Conservation (phyloP, 2,888 invertebrate species). For the Clanis bilineata region DNA sequence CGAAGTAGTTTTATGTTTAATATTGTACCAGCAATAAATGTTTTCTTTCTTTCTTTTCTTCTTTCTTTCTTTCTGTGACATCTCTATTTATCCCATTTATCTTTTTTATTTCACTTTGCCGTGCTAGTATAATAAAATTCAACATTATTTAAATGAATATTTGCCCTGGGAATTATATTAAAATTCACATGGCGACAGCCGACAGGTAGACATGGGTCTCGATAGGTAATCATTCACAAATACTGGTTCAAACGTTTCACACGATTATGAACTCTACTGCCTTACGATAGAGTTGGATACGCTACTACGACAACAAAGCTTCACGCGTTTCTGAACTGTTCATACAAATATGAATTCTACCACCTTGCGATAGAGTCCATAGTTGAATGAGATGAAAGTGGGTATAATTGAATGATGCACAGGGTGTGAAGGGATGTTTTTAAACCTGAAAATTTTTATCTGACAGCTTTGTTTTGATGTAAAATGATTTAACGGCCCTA, state of each 20-base stretch:
- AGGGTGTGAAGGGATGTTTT: background rate
- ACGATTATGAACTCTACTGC: background rate
- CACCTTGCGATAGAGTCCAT: background rate
- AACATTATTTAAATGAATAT: background rate
- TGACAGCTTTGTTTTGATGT: background rate
- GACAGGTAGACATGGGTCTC: constrained; percentile 25
- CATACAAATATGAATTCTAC: background rate
- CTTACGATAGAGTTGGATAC: background rate
- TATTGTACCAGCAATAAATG: no score
- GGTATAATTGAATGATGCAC: background rate
- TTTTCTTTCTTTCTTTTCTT: no score
- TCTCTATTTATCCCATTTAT: no score
- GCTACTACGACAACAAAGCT: background rate
- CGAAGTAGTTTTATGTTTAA: no score
- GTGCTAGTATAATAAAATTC: background rate
- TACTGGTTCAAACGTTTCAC: background rate
- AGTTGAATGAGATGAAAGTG: background rate
- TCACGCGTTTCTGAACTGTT: background rate
- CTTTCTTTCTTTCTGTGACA: no score
- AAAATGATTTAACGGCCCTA: background rate
- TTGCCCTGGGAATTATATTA: background rate
- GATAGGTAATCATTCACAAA: constrained; percentile 8
- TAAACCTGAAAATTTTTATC: background rate
- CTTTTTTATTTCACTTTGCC: no score
- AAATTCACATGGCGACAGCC: constrained; percentile 11